Percentiles rank a stretch among this genome's conserved stretches.
Conservation (phyloP, 2,113 vertebrate genomes). For the Periophthalmodon schlosseri region DNA sequence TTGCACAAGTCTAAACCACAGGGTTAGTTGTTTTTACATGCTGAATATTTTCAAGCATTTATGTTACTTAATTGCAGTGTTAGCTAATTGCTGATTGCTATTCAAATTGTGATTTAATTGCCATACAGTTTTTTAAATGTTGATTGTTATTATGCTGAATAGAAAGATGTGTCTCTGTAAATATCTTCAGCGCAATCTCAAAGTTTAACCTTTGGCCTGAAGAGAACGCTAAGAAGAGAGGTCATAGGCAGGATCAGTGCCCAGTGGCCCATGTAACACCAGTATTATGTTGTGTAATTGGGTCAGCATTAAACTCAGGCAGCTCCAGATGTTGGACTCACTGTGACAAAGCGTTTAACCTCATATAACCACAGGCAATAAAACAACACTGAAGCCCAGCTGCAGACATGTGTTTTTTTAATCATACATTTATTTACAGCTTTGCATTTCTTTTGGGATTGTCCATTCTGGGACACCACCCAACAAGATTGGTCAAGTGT, state of each 20-base stretch:
- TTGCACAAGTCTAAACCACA: no score
- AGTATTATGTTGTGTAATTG: slow-evolving; percentile 36
- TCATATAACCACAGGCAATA: not conserved
- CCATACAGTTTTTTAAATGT: no score
- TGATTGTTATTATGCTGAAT: no score
- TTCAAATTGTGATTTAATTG: no score
- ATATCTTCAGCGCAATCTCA: slow-evolving; percentile 11
- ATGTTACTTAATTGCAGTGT: no score
- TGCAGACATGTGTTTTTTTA: not conserved
- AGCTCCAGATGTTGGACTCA: slow-evolving; percentile 45
- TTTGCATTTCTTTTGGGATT: no score
- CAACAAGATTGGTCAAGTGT: no score
- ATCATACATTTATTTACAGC: not conserved
- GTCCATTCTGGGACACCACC: no score
- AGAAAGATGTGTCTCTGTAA: not conserved
- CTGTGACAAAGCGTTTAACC: slow-evolving; percentile 18
- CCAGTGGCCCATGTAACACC: slow-evolving; percentile 22
- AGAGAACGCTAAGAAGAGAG: slow-evolving; percentile 14
- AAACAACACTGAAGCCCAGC: not conserved
- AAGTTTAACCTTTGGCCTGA: slow-evolving; percentile 16
- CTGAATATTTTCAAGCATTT: no score
- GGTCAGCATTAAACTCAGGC: slow-evolving; percentile 38
- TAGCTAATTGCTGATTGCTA: no score
- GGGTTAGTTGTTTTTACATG: no score
- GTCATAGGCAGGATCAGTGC: slow-evolving; percentile 34